Conservation (phyloP, 2,113 vertebrate genomes). For the Platycercus adscitus region DNA sequence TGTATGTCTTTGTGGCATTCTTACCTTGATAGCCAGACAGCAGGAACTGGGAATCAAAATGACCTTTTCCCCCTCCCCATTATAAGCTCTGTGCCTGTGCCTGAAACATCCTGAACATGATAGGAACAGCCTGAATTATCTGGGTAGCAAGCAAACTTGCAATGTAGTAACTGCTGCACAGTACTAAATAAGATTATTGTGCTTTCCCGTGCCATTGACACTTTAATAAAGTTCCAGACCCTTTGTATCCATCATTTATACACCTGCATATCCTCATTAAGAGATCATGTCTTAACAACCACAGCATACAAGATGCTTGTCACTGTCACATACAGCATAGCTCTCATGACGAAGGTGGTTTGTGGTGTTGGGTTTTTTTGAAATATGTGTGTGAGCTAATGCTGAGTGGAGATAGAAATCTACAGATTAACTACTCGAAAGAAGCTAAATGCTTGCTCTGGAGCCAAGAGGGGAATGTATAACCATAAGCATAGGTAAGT, state of each 20-base stretch:
- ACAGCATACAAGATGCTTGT: background rate
- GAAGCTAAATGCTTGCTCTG: background rate
- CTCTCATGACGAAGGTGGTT: background rate
- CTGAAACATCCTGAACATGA: background rate
- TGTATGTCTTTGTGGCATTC: background rate
- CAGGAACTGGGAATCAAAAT: background rate
- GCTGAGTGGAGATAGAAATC: background rate
- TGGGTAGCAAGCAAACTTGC: background rate
- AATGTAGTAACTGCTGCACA: background rate
- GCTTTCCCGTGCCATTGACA: background rate
- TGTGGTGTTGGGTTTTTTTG: background rate
- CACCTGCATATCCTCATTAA: background rate
- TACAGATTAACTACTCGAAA: background rate
- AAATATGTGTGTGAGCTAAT: background rate
- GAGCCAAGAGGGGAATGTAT: background rate
- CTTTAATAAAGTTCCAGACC: background rate
- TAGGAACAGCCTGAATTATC: background rate
- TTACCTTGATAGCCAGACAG: background rate
- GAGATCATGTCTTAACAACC: background rate
- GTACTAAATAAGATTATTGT: background rate
- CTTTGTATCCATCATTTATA: background rate
- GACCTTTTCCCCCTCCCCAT: accelerated
- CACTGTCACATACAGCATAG: background rate
- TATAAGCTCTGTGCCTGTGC: background rate
- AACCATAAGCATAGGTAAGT: background rate